Evolutionary conservation across 1,140 invertebrate species (phyloP).

Genomic region (Zaprionus capensis): DNA sequence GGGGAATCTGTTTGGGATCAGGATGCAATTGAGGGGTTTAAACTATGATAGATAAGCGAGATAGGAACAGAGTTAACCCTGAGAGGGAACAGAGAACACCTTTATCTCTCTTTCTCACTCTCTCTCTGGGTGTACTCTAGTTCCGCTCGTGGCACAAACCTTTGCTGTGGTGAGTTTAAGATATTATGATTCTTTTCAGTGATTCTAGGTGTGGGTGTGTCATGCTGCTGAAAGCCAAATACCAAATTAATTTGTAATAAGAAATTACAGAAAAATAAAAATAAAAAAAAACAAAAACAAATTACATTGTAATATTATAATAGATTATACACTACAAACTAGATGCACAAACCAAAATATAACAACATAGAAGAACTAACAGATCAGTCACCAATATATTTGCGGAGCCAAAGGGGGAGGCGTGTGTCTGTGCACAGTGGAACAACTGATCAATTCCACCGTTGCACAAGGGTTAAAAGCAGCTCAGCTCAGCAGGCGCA

Average conservation of each 20-base stretch:
- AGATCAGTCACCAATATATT: slow-evolving; percentile 17
- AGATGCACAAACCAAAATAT: slow-evolving; percentile 56
- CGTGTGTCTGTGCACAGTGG: background rate
- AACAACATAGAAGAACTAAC: slow-evolving; percentile 32
- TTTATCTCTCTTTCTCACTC: background rate
- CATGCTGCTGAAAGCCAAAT: slow-evolving; percentile 84
- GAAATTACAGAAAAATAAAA: background rate
- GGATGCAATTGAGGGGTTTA: slow-evolving; percentile 22
- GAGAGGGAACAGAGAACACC: background rate
- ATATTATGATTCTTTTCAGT: slow-evolving; percentile 84
- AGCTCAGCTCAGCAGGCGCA: slow-evolving; percentile 44
- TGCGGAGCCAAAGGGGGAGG: background rate
- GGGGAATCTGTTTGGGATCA: slow-evolving; percentile 7
- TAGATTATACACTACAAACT: slow-evolving; percentile 40
- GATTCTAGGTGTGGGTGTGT: slow-evolving; percentile 81
- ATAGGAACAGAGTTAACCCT: slow-evolving; percentile 6
- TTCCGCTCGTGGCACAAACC: slow-evolving; percentile 71
- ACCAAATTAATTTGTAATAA: slow-evolving; percentile 76
- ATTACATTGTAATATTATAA: slow-evolving; percentile 18
- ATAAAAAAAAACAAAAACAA: slow-evolving; percentile 43
- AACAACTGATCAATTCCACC: background rate
- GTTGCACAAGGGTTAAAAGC: slow-evolving; percentile 1
- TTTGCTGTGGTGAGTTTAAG: slow-evolving; percentile 82
- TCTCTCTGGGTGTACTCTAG: slow-evolving; percentile 11
- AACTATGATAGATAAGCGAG: slow-evolving; percentile 23